Evolutionary conservation across 2,797 vertebrate genomes (phyloP), one percentile per base, ranked within the genome.

Genomic region (Denticeps clupeoides): DNA sequence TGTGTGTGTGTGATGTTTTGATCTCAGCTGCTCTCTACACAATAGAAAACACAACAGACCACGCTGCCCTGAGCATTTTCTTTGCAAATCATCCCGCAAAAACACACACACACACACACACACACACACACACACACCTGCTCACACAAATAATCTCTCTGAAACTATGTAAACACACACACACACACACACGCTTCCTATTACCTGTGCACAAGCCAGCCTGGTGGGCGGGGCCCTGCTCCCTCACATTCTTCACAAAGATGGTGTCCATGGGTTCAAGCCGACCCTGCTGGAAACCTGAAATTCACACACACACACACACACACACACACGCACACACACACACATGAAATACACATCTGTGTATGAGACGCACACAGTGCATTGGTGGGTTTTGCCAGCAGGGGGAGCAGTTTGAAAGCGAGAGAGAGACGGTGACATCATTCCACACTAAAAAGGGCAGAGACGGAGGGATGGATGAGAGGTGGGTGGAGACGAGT

Each of bases 231-330:
- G 94, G 91, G 51, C 94, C 92, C 1, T 83, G 88, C 33, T 91
- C 91, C 74, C 89, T 84, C 77, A 98, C 91, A 11, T 80, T 91
- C 82, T 98, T 98, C 51, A 98, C 94, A 52, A 98, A 98, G 71
- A 98, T 98, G 70, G 94, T 98, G 68, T 98, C 94, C 94, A 98
- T 90, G 6, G 93, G 93, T 79, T 98, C 92, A 85, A 94, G 72
- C 2, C 78, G 86, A 63, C 80, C 77, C 73, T 83, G 81, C 52
- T 84, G 67, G 60, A 70, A 77, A 45, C 63, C 84, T 87, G 45
- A 1, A 37, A 1, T 24, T 49, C n/a, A n/a, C n/a, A n/a, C n/a
- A n/a, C 22, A 23, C 4, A 5, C 3, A 23, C 4, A 23, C 1
- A 23, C 3, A 23, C 3, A 23, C 22, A 23, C 4, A 23, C 22